These are phyloP conservation scores for Oreochromis grahami DNA, from an alignment of 2,797 vertebrate species.

Conservation along the genomic window DNA sequence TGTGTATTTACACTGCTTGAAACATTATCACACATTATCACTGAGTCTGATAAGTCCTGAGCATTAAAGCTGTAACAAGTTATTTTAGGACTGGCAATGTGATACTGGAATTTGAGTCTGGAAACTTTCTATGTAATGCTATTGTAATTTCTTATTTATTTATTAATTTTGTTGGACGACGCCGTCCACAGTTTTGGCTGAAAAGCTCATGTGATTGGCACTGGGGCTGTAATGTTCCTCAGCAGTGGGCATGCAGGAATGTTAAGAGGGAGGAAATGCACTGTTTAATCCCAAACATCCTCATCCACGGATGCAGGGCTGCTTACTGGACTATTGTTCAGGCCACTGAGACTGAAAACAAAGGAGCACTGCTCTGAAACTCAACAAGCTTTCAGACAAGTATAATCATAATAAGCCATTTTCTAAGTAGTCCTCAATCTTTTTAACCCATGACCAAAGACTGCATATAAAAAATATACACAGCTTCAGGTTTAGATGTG, in stretches of 20 bases:
- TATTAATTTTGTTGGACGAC: not conserved
- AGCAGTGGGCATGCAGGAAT: slow-evolving; percentile 52
- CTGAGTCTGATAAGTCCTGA: not conserved
- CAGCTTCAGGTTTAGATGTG: not conserved
- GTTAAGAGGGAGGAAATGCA: slow-evolving; percentile 60
- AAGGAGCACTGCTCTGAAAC: not conserved
- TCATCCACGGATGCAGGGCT: slow-evolving; percentile 13
- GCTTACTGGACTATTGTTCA: slow-evolving; percentile 47
- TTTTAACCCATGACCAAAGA: not conserved
- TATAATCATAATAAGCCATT: not conserved
- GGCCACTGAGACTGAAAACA: not conserved
- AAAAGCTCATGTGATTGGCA: slow-evolving; percentile 14
- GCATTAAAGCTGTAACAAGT: not conserved
- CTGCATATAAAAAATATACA: not conserved
- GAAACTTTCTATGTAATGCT: not conserved
- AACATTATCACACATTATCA: not conserved
- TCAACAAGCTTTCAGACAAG: not conserved
- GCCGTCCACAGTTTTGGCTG: not conserved
- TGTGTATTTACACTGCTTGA: not conserved
- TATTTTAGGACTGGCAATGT: not conserved
- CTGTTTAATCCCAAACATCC: slow-evolving; percentile 50
- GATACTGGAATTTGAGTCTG: not conserved
- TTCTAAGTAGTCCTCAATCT: not conserved
- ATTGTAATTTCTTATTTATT: not conserved
- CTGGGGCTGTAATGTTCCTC: not conserved